A percentile compares a stretch with the other conserved stretches of the same genome.
These are phyloP conservation scores for Steatornis caripensis DNA, from an alignment of 2,113 vertebrate genomes.

Conservation along the genomic window DNA sequence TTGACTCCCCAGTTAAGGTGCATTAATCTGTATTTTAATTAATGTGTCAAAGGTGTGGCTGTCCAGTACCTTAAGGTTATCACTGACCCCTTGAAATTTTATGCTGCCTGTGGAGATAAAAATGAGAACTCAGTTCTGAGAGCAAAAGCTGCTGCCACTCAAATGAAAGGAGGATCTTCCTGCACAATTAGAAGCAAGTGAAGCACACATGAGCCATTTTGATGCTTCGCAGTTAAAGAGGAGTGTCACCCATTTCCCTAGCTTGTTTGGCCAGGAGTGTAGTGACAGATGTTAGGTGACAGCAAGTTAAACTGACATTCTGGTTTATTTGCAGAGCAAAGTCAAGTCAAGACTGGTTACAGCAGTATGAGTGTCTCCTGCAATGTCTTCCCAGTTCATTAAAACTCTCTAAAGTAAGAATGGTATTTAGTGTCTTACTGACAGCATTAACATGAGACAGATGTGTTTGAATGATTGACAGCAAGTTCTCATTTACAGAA, in stretches of 20 bases:
- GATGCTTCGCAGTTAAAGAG: not conserved
- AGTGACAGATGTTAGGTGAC: slow-evolving; percentile 25
- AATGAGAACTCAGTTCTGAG: not conserved
- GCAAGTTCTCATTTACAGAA: not conserved
- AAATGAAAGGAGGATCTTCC: not conserved
- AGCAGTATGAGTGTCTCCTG: not conserved
- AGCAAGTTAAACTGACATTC: slow-evolving; percentile 36
- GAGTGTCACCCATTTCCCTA: not conserved
- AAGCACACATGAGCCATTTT: not conserved
- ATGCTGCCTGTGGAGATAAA: not conserved
- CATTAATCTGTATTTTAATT: not conserved
- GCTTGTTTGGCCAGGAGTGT: slow-evolving; percentile 15
- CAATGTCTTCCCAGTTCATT: not conserved
- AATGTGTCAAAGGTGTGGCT: not conserved
- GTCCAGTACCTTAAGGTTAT: not conserved
- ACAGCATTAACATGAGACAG: not conserved
- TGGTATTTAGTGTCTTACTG: not conserved
- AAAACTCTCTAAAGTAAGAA: slow-evolving; percentile 14
- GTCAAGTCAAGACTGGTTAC: slow-evolving; percentile 38
- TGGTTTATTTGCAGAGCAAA: slow-evolving; percentile 44
- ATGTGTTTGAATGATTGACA: not conserved
- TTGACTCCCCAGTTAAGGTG: not conserved
- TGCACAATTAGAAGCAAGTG: not conserved
- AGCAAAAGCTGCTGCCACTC: not conserved
- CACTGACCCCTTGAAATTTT: not conserved